These are phyloP conservation scores for Thera britannica DNA, from an alignment of 2,888 invertebrate species.

Conservation along the genomic window DNA sequence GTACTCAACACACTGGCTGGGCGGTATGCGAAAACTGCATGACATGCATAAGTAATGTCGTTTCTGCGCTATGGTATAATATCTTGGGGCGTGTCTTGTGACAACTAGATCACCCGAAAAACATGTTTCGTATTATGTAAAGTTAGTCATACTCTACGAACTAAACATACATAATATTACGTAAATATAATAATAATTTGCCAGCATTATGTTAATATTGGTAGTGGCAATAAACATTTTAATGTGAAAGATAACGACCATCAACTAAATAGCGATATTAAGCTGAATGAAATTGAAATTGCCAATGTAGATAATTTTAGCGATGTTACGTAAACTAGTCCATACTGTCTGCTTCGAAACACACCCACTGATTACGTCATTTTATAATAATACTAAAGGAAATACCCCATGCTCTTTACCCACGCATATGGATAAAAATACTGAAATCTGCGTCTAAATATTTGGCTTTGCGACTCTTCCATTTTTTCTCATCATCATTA, in stretches of 20 bases:
- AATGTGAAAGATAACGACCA: constrained; percentile 28
- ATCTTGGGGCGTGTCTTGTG: neutral
- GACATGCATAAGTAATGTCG: too few relatives aligned
- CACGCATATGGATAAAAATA: too few relatives aligned
- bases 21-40: too few relatives aligned
- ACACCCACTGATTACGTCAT: constrained; percentile 29
- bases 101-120: neutral
- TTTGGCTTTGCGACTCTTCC: too few relatives aligned
- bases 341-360: constrained; percentile 12
- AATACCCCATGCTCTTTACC: too few relatives aligned
- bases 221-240: constrained; percentile 26
- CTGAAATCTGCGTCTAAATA: too few relatives aligned
- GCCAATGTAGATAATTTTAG: constrained; percentile 29
- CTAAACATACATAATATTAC: neutral
- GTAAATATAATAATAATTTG: constrained; percentile 12
- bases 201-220: constrained; percentile 7
- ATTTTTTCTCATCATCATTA: too few relatives aligned
- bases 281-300: constrained; percentile 36
- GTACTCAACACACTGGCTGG: too few relatives aligned
- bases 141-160: too few relatives aligned
- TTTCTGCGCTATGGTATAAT: neutral
- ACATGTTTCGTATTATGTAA: too few relatives aligned
- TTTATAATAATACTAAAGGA: neutral
- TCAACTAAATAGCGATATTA: constrained; percentile 22
- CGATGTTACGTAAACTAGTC: constrained; percentile 23